Evolutionary conservation across 2,888 invertebrate genomes (phyloP).

Genomic region (Clepsis dumicolana): DNA sequence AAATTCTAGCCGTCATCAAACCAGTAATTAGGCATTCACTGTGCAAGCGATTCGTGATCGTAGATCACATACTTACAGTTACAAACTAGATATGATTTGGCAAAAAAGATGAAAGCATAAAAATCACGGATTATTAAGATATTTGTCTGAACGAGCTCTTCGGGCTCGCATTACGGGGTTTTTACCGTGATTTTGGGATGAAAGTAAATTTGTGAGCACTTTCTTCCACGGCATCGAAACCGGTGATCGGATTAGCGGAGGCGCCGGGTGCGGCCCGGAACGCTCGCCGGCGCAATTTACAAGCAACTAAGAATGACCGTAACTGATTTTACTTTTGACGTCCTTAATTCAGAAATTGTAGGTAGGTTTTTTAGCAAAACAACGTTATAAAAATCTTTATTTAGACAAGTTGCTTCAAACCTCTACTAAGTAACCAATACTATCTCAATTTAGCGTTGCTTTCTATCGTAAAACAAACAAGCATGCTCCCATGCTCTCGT

Average conservation of each 20-base stretch:
- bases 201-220: conserved; percentile 2
- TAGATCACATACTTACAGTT: no score
- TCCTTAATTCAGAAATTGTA: neutral
- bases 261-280: neutral
- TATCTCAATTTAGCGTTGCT: conserved; percentile 16
- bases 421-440: no score
- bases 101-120: neutral
- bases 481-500: neutral
- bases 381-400: no score
- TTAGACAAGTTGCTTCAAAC: no score
- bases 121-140: neutral
- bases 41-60: no score
- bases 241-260: conserved; percentile 15
- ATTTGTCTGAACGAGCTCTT: neutral
- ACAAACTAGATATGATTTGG: no score
- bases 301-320: neutral
- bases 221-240: neutral
- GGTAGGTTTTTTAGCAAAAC: neutral
- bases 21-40: no score
- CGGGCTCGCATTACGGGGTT: neutral
- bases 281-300: neutral
- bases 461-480: conserved; percentile 29
- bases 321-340: neutral
- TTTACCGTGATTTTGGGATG: conserved; percentile 1
- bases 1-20: no score